A percentile compares a stretch with the other conserved stretches of the same genome.
Conservation (phyloP, 2,888 invertebrate genomes). For the Mycalesis mineus region DNA sequence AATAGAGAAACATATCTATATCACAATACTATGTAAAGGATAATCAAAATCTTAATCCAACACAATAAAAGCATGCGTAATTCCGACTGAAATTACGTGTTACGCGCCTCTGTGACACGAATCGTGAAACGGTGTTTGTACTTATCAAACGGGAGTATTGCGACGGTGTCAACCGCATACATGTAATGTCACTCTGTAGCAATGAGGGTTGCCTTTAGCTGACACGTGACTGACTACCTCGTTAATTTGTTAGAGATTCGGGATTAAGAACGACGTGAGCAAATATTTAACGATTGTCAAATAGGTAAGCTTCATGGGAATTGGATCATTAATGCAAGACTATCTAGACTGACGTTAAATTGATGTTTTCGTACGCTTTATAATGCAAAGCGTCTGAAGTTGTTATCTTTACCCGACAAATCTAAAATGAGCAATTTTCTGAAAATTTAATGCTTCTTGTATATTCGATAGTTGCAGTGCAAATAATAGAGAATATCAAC, state of each 20-base stretch:
- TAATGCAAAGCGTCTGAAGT: too few species aligned
- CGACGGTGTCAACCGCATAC: constrained; percentile 36
- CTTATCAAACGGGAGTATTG: constrained; percentile 25
- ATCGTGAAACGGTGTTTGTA: constrained; percentile 20
- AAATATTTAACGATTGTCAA: constrained; percentile 47
- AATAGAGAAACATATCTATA: too few species aligned
- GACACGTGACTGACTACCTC: constrained; percentile 70
- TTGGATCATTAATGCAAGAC: too few species aligned
- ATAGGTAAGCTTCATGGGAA: constrained; percentile 7
- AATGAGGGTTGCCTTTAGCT: constrained; percentile 47
- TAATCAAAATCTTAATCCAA: constrained; percentile 23
- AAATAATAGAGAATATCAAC: too few species aligned
- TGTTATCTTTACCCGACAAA: too few species aligned
- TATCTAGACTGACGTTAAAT: not conserved
- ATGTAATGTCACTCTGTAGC: constrained; percentile 47
- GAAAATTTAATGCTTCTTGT: too few species aligned
- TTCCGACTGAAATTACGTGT: constrained; percentile 18
- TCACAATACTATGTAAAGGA: not conserved
- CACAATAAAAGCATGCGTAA: constrained; percentile 19
- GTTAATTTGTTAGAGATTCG: constrained; percentile 68
- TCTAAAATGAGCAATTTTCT: too few species aligned
- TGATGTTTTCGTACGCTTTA: too few species aligned
- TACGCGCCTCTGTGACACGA: constrained; percentile 16
- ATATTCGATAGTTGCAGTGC: too few species aligned
- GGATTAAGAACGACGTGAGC: constrained; percentile 33